Conservation (phyloP, 2,888 invertebrate species). For the Limenitis camilla region DNA sequence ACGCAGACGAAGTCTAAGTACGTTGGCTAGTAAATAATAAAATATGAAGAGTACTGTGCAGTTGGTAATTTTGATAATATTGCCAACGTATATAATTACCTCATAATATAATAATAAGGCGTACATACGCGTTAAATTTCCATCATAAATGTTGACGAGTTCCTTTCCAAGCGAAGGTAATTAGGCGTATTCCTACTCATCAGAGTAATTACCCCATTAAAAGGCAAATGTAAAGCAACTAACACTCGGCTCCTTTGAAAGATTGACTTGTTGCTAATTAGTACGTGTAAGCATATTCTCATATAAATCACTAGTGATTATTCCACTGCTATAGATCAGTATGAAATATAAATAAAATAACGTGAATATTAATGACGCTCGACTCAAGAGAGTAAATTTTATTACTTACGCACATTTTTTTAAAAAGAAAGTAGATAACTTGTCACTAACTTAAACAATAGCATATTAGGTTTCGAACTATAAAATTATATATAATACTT, state of each 20-base stretch:
- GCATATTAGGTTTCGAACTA: no score
- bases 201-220: conserved; percentile 17
- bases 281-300: conserved; percentile 6
- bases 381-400: no score
- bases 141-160: conserved; percentile 18
- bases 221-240: conserved; percentile 17
- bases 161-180: conserved; percentile 15
- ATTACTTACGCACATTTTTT: no score
- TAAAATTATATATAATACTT: no score
- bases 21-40: no score
- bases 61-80: conserved; percentile 9
- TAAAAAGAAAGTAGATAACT: no score
- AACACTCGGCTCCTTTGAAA: conserved; percentile 16
- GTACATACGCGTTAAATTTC: conserved; percentile 17
- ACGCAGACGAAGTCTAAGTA: no score
- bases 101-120: conserved; percentile 15
- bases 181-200: conserved; percentile 18
- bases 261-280: conserved; percentile 17
- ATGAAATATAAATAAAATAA: background rate
- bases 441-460: no score
- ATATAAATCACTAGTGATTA: background rate
- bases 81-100: conserved; percentile 15
- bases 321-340: background rate
- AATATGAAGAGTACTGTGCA: background rate
- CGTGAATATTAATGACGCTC: background rate